Base-by-base conservation (phyloP, 2,797 vertebrate species). In the Poecilia velifera region DNA sequence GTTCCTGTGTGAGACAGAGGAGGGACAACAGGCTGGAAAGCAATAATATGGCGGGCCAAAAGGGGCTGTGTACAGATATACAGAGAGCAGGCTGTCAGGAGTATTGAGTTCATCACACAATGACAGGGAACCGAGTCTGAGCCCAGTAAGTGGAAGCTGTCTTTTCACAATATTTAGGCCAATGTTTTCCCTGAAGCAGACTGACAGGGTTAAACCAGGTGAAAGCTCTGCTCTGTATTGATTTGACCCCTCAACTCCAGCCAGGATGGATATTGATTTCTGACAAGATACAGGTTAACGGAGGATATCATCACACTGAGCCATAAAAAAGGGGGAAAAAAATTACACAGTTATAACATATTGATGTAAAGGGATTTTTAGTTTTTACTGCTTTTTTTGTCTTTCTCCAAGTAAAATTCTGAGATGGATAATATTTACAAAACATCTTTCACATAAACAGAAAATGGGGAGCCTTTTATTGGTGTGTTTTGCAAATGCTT, bases 71-170 rank as follows among this genome's bases (percentile, higher is more conserved):
- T 77, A 45, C 77, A 71, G 71, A 78, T 53, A 6, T 73, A 76
- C 49, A 74, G 8, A 77, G 36, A 68, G 57, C 41, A 59, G 3
- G 41, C 75, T 82, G 86, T 73, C 82, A 78, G 73, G 78, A 74
- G 71, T 80, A 82, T 78, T 78, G 84, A 83, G 80, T 81, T 81
- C 6, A 68, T 77, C 76, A 76, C 82, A 74, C n/a, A 72, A 80
- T 86, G 79, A 86, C 57, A 76, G 79, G 72, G 86, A 93, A 88
- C 86, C 74, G 88, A 91, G 89, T 88, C 80, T 43, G 2, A 45
- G 72, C 64, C 77, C 82, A 83, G 89, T 93, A 90, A 92, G 80
- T 89, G 89, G 75, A 53, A 90, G 53, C 80, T 71, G 41, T 49
- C 51, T 41, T 71, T 82, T 66, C 71, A 71, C 36, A 77, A 74